Conservation (phyloP, 2,113 vertebrate genomes). For the Lepisosteus osseus region DNA sequence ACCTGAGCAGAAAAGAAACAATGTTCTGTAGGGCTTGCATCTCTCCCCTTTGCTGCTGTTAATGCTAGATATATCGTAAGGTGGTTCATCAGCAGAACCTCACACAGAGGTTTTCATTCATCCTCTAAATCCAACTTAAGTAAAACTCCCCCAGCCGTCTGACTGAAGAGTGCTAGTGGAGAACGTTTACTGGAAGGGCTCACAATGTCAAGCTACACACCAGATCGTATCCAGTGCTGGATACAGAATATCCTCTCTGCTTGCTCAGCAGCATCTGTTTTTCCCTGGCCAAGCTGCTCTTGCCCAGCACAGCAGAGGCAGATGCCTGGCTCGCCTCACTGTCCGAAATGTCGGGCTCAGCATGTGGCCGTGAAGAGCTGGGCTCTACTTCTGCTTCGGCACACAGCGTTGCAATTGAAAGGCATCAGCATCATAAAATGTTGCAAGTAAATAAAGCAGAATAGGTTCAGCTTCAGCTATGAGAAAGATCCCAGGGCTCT, state of each 20-base stretch:
- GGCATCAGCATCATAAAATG: background rate
- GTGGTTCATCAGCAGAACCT: no score
- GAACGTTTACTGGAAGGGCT: no score
- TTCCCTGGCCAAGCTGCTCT: background rate
- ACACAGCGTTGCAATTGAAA: background rate
- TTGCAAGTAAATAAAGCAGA: background rate
- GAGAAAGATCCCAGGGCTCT: background rate
- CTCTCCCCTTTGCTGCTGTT: no score
- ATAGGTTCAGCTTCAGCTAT: background rate
- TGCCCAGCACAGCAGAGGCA: background rate
- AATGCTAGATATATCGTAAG: no score
- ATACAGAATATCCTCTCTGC: background rate
- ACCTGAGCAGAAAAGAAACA: no score
- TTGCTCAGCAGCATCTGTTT: background rate
- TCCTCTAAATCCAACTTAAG: no score
- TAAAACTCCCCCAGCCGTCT: no score
- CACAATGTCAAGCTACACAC: background rate
- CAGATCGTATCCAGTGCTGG: background rate
- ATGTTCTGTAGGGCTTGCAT: no score
- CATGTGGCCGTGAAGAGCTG: background rate
- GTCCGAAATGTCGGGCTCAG: background rate
- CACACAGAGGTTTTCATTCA: no score
- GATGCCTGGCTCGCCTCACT: constrained; percentile 2
- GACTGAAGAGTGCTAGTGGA: no score
- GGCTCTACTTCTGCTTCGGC: background rate